Evolutionary conservation across 2,888 invertebrate genomes (phyloP), one percentile per base, ranked within the genome.

Genomic region (Stenodema calcarata): DNA sequence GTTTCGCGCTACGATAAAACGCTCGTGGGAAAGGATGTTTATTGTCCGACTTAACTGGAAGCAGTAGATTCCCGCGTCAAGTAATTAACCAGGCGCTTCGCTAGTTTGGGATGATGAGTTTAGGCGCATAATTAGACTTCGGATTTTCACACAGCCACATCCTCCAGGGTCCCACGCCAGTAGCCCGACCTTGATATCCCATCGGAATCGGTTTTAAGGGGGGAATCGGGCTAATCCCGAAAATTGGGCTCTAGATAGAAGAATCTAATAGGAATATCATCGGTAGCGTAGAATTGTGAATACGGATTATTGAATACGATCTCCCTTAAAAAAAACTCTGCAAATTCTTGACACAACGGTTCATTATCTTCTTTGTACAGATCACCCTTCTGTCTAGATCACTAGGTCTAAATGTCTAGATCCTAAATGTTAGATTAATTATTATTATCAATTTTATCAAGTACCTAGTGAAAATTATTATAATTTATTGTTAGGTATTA

Each of bases 21-120:
- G 41, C 30, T 73, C 41, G 73, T 73, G 73, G 73, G 73, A 73
- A 73, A 73, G 73, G 73, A 73, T 73, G 73, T 73, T 73, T 73
- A 73, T 73, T 73, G 73, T 73, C 73, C 18, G 16, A 35, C 35
- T 9, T 2, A 9, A 23, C 14, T 73, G 73, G 73, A 35, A n/a
- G 30, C 73, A 73, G 41, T n/a, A n/a, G 35, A 73, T 62, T 73
- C 73, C 30, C 41, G 73, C 16, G 35, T 73, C 35, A 41, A 73
- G 35, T 41, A 73, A 73, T 73, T 73, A 73, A 41, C n/a, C 41
- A 27, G 73, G 35, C 41, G 35, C 73, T 73, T 73, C 35, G 35
- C 73, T 73, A 73, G 73, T 73, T 73, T 73, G 73, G 73, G 2
- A 73, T 73, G 73, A 73, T 73, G 30, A 73, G 73, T 73, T 73